A percentile compares a stretch with the other conserved stretches of the same genome.
These are phyloP conservation scores for Petrosia ficiformis DNA, from an alignment of 37 sponge, comb jelly and placozoan species.

Conservation along the genomic window DNA sequence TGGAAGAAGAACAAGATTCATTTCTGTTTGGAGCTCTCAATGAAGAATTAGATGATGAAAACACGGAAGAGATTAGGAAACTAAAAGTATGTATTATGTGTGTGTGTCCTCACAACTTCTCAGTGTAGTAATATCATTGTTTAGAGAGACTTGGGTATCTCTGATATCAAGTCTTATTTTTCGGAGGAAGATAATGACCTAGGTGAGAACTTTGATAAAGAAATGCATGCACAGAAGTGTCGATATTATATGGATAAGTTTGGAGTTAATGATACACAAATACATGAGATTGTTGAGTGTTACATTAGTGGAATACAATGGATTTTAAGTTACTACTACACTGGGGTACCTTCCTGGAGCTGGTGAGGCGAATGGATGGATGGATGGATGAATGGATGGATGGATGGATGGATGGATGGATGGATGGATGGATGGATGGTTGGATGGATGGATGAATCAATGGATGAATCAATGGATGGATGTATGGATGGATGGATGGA, in stretches of 20 bases:
- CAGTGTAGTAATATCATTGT: not conserved
- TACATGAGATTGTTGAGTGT: conserved; percentile 56
- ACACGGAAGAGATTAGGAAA: conserved; percentile 21
- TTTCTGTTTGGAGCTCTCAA: not conserved
- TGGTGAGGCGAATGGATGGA: too few species aligned
- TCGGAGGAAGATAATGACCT: conserved; percentile 60
- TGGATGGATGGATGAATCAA: too few species aligned
- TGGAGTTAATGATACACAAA: conserved; percentile 32
- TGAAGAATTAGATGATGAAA: conserved; percentile 13
- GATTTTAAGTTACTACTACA: conserved; percentile 94
- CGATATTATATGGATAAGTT: conserved; percentile 77
- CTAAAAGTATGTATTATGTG: conserved; percentile 11
- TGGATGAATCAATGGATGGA: too few species aligned
- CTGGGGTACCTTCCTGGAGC: conserved; percentile 96
- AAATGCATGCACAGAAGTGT: conserved; percentile 51
- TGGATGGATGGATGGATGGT: too few species aligned
- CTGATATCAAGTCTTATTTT: conserved; percentile 49
- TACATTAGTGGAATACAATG: conserved; percentile 89
- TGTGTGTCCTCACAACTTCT: not conserved
- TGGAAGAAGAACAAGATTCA: too few species aligned
- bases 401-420: too few species aligned
- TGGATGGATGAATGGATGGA: too few species aligned
- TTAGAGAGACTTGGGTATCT: conserved; percentile 65
- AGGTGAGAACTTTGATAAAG: conserved; percentile 36
- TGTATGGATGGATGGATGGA: too few species aligned